Percentiles rank a stretch among this genome's conserved stretches.
Evolutionary conservation across 53 echinoderm and acorn worm genomes (phyloP).

Genomic region (Holothuria scabra): DNA sequence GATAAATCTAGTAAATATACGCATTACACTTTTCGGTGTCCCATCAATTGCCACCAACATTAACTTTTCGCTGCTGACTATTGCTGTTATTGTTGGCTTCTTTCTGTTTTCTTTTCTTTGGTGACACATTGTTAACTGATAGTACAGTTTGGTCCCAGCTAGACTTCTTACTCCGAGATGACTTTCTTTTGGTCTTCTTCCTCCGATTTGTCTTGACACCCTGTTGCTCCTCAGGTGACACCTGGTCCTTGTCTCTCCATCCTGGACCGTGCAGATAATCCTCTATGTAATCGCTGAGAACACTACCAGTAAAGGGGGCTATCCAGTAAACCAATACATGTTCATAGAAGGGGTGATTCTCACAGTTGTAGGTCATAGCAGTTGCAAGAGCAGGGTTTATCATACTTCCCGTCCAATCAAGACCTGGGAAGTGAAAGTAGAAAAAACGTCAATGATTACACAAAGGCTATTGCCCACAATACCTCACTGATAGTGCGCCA

Average conservation of each 20-base stretch:
- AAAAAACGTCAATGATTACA: too few relatives aligned
- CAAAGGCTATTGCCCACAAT: too few relatives aligned
- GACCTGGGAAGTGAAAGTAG: constrained; percentile 48
- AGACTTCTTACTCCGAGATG: constrained; percentile 36
- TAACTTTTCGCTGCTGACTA: constrained; percentile 3
- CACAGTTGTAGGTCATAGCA: constrained; percentile 85
- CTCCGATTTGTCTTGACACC: neutral
- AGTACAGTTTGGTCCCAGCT: constrained; percentile 5
- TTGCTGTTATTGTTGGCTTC: constrained; percentile 14
- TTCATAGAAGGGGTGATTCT: constrained; percentile 67
- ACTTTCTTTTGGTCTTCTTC: constrained; percentile 6
- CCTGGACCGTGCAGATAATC: constrained; percentile 48
- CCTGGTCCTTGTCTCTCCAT: constrained; percentile 47
- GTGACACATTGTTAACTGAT: constrained; percentile 9
- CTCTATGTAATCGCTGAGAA: constrained; percentile 68
- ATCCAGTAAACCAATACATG: constrained; percentile 89
- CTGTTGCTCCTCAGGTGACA: neutral
- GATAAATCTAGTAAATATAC: too few relatives aligned
- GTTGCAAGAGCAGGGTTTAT: constrained; percentile 93
- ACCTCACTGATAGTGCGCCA: too few relatives aligned
- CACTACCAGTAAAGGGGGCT: constrained; percentile 77
- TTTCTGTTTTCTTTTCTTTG: constrained; percentile 25
- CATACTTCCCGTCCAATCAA: constrained; percentile 93
- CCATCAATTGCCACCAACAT: constrained; percentile 1
- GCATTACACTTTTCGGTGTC: too few relatives aligned